phyloP scores from a whole-genome alignment of 1,140 invertebrate species.

The Mamestra configurata region DNA sequence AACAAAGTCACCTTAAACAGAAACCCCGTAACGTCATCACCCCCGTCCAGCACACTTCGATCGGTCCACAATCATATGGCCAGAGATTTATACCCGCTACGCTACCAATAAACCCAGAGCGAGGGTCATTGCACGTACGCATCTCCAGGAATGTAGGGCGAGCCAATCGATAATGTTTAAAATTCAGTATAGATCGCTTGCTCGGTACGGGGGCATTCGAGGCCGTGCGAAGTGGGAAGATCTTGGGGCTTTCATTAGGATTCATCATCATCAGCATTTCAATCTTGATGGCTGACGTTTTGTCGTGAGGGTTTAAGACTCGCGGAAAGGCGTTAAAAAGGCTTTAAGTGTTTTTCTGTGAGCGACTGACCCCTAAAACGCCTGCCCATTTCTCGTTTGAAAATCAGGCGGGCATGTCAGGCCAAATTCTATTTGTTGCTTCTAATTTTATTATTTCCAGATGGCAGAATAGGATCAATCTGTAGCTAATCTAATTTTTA shows the following conservation, averaged over 20 bases:
- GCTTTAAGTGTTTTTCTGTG: too few species aligned
- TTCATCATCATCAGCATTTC: constrained; percentile 35
- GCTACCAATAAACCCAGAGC: constrained; percentile 58
- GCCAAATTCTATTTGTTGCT: too few species aligned
- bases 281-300: constrained; percentile 8
- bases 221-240: constrained; percentile 24
- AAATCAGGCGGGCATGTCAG: too few species aligned
- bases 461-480: too few species aligned
- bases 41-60: constrained; percentile 1
- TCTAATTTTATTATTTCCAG: too few species aligned
- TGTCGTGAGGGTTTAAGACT: background rate
- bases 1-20: background rate
- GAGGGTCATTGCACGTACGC: constrained; percentile 62
- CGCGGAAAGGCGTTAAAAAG: too few species aligned
- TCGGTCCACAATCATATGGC: constrained; percentile 52
- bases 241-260: constrained; percentile 24
- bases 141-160: constrained; percentile 63
- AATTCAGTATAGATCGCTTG: constrained; percentile 59
- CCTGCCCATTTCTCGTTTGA: too few species aligned
- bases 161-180: constrained; percentile 68
- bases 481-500: background rate
- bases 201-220: constrained; percentile 21
- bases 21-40: background rate
- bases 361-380: too few species aligned
- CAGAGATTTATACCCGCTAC: constrained; percentile 54